Evolutionary conservation across 2,888 invertebrate genomes (phyloP), one percentile per base, ranked within the genome.

Genomic region (Ectobius pallidus): DNA sequence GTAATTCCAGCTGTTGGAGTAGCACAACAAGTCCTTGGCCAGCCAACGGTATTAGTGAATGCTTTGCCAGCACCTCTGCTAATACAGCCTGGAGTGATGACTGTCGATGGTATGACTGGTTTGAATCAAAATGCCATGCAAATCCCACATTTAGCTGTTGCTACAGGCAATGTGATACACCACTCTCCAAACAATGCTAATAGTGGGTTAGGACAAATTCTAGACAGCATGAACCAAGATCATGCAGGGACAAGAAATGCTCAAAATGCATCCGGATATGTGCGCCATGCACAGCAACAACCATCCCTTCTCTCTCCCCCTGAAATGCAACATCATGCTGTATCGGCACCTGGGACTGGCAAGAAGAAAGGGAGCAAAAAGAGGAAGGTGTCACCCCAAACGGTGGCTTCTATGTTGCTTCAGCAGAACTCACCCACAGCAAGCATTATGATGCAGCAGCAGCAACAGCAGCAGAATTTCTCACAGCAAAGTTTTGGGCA

Each of bases 11-110:
- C 89, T 0, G 88, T 88, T 0, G 87, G 87, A 0, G 86, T 87
- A 1, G 86, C 88, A 1, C 90, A 89, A 77, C 88, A 90, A 79
- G 88, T 92, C 20, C 86, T 92, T 1, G 92, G 91, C 32, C 74
- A 74, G 87, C 88, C 2, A 32, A 90, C 93, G 0, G 92, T 94
- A 0, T 87, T 95, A 4, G 91, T 95, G 1, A 95, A 95, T 79
- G 90, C 94, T 0, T 83, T 94, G 75, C 91, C 91, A 65, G 86
- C 92, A 20, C 93, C 93, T 0, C 92, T 93, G 77, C 89, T 94
- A 6, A 87, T 94, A 55, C 94, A 94, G 79, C 92, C 92, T 0
- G 88, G 91, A 46, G 88, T 92, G 77, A 90, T 93, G 88, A 88
- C 91, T 0, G 89, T 93, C 78, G 93, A 93, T 77, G 90, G 91